Conservation (phyloP, 92 coral and sea anemone genomes). For the Actinernus sp. region DNA sequence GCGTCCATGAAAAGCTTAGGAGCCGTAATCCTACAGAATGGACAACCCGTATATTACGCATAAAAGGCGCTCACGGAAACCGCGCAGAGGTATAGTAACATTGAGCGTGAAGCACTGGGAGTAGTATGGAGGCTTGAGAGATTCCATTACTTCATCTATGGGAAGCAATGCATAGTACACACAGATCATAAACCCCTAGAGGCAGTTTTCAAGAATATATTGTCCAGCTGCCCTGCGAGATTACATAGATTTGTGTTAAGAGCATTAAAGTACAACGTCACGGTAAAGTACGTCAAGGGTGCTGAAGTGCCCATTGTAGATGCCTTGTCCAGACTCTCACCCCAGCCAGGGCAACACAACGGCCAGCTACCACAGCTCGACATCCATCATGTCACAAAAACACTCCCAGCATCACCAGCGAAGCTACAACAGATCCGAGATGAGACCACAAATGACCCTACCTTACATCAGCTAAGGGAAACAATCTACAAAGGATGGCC, state of each 20-base stretch:
- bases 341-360: conserved; percentile 26
- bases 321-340: conserved; percentile 51
- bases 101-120: conserved; percentile 61
- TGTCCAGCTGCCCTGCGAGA: conserved; percentile 58
- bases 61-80: conserved; percentile 60
- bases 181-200: conserved; percentile 65
- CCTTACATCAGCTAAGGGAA: conserved; percentile 17
- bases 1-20: conserved; percentile 44
- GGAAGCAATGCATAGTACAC: conserved; percentile 51
- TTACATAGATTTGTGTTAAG: conserved; percentile 56
- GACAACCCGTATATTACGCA: conserved; percentile 49
- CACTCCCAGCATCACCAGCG: conserved; percentile 47
- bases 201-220: conserved; percentile 46
- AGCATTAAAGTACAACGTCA: conserved; percentile 52
- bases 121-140: conserved; percentile 66
- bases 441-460: conserved; percentile 21
- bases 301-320: conserved; percentile 56
- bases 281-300: conserved; percentile 49
- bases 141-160: conserved; percentile 64
- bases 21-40: conserved; percentile 30
- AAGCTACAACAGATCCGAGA: conserved; percentile 62
- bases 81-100: conserved; percentile 57
- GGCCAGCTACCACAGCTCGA: conserved; percentile 34
- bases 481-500: conserved; percentile 43
- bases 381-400: conserved; percentile 44